These are phyloP conservation scores for Agapostemon virescens DNA, from an alignment of 2,888 invertebrate species.

Conservation along the genomic window DNA sequence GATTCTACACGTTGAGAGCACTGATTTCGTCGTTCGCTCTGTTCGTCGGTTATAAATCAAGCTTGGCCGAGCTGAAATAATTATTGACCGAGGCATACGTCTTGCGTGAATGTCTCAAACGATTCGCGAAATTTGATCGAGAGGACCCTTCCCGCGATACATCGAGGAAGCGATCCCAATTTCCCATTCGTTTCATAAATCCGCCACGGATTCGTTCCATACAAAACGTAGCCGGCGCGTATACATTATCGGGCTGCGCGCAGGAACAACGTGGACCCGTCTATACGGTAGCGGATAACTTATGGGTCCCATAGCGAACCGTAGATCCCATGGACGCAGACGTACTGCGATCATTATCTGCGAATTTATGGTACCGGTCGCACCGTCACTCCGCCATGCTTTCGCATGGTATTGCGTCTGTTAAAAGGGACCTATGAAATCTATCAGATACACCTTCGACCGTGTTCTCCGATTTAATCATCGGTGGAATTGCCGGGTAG, in stretches of 20 bases:
- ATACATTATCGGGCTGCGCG: constrained; percentile 58
- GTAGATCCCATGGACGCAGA: constrained; percentile 80
- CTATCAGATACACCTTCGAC: constrained; percentile 38
- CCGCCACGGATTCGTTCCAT: constrained; percentile 61
- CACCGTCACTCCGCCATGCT: constrained; percentile 57
- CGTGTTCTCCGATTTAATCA: constrained; percentile 32
- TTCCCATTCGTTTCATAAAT: constrained; percentile 67
- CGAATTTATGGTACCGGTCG: constrained; percentile 76
- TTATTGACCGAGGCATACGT: not conserved
- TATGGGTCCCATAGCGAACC: constrained; percentile 79
- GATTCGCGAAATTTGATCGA: constrained; percentile 42
- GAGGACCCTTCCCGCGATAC: constrained; percentile 18
- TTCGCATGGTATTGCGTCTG: constrained; percentile 67
- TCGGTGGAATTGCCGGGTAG: not conserved
- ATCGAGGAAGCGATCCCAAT: constrained; percentile 36
- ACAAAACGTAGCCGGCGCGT: constrained; percentile 37
- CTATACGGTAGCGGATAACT: constrained; percentile 75
- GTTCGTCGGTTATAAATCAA: not conserved
- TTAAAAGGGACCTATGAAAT: constrained; percentile 70
- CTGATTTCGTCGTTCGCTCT: not conserved
- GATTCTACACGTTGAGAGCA: not conserved
- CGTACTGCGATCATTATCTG: constrained; percentile 80
- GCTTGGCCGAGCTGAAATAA: not conserved
- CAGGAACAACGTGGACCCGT: constrained; percentile 63
- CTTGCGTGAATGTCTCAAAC: not conserved